These are phyloP conservation scores for Dinoponera quadriceps DNA, from an alignment of 1,140 invertebrate species.

Conservation along the genomic window DNA sequence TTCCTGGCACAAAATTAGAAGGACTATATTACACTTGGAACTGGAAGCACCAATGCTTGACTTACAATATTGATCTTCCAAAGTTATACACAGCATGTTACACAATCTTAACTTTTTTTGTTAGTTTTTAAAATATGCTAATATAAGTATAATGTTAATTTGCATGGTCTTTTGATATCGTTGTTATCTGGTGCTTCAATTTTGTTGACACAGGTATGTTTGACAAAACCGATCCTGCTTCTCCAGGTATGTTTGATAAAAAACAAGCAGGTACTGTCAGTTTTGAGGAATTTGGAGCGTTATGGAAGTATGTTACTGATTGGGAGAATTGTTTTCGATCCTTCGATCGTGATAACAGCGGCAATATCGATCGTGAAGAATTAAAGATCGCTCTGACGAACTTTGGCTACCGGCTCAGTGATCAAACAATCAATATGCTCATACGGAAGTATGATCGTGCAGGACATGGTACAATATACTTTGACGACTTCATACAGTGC, in stretches of 20 bases:
- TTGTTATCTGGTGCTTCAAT: slow-evolving; percentile 66
- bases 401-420: slow-evolving; percentile 97
- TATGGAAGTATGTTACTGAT: slow-evolving; percentile 99
- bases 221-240: slow-evolving; percentile 80
- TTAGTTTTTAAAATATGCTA: neutral
- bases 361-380: slow-evolving; percentile 97
- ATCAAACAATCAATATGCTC: slow-evolving; percentile 92
- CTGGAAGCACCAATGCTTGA: neutral
- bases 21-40: neutral
- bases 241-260: slow-evolving; percentile 98
- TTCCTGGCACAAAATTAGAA: neutral
- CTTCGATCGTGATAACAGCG: slow-evolving; percentile 97
- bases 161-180: slow-evolving; percentile 63
- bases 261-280: slow-evolving; percentile 95
- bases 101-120: neutral
- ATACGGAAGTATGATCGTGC: slow-evolving; percentile 97
- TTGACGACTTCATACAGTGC: slow-evolving; percentile 99
- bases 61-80: neutral
- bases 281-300: slow-evolving; percentile 97
- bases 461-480: slow-evolving; percentile 95
- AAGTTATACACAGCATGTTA: slow-evolving; percentile 12
- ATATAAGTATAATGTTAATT: slow-evolving; percentile 30
- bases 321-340: slow-evolving; percentile 98
- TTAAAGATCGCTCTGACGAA: slow-evolving; percentile 95
- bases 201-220: slow-evolving; percentile 82